phyloP scores from a whole-genome alignment of 2,113 vertebrate genomes.

The Menura novaehollandiae region DNA sequence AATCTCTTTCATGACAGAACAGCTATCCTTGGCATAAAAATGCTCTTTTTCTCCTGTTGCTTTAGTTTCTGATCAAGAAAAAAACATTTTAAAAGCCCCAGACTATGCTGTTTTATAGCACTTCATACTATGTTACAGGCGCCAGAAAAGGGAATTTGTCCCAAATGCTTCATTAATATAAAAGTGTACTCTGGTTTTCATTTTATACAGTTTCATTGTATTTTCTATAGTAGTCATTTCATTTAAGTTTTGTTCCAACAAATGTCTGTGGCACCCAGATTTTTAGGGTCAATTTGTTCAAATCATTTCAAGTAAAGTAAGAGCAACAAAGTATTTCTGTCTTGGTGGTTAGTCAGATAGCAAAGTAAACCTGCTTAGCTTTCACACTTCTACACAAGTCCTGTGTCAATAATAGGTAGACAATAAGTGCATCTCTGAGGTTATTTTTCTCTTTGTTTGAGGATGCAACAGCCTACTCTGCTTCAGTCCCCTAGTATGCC shows the following conservation, averaged over 20 bases:
- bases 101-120: background rate
- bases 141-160: background rate
- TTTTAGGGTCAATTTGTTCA: background rate
- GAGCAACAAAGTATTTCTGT: background rate
- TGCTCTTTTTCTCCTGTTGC: background rate
- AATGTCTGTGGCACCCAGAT: background rate
- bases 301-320: background rate
- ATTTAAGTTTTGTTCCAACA: background rate
- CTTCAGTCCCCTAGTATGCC: background rate
- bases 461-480: background rate
- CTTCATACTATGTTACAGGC: background rate
- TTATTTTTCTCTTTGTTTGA: background rate
- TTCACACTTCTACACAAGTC: background rate
- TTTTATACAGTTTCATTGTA: background rate
- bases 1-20: background rate
- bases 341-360: background rate
- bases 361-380: background rate
- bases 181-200: background rate
- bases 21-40: background rate
- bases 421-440: background rate
- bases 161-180: background rate
- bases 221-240: background rate
- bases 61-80: background rate
- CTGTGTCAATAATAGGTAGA: background rate
- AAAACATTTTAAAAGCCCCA: background rate